phyloP scores from a whole-genome alignment of 2,888 invertebrate genomes.

The Diabrotica balteata region DNA sequence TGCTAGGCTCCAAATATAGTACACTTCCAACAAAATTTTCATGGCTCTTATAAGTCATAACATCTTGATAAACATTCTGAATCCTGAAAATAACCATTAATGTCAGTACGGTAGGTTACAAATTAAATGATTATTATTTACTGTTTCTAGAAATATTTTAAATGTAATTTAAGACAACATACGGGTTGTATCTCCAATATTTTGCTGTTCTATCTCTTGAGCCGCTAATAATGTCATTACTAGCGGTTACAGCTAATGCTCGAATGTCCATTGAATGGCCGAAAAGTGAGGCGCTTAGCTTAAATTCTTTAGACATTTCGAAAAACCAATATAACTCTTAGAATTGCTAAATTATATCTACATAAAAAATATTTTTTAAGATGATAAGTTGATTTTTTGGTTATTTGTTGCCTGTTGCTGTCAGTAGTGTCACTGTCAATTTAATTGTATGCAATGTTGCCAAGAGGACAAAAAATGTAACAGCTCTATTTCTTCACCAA shows the following conservation, averaged over 20 bases:
- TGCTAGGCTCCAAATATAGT: slow-evolving; percentile 75
- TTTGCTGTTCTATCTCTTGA: slow-evolving; percentile 89
- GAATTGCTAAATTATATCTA: too few relatives aligned
- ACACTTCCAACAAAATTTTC: slow-evolving; percentile 86
- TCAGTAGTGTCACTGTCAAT: too few relatives aligned
- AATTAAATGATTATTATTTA: too few relatives aligned
- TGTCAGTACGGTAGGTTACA: too few relatives aligned
- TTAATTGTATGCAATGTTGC: too few relatives aligned
- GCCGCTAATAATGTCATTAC: slow-evolving; percentile 81
- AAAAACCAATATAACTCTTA: too few relatives aligned
- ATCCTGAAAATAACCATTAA: slow-evolving; percentile 55
- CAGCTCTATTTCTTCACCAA: too few relatives aligned
- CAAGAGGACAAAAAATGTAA: too few relatives aligned
- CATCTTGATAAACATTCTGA: slow-evolving; percentile 70
- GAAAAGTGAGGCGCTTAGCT: slow-evolving; percentile 77
- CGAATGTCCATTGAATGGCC: slow-evolving; percentile 90
- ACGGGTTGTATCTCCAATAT: slow-evolving; percentile 84
- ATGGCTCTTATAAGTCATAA: slow-evolving; percentile 78
- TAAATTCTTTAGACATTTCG: slow-evolving; percentile 65
- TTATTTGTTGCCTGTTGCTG: too few relatives aligned
- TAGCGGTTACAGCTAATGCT: slow-evolving; percentile 70
- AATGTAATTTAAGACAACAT: slow-evolving; percentile 41
- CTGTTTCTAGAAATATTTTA: too few relatives aligned
- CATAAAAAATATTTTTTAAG: too few relatives aligned
- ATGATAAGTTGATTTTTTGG: too few relatives aligned